These are phyloP conservation scores for Drosophila recens DNA, from an alignment of 2,888 invertebrate species.

Conservation along the genomic window DNA sequence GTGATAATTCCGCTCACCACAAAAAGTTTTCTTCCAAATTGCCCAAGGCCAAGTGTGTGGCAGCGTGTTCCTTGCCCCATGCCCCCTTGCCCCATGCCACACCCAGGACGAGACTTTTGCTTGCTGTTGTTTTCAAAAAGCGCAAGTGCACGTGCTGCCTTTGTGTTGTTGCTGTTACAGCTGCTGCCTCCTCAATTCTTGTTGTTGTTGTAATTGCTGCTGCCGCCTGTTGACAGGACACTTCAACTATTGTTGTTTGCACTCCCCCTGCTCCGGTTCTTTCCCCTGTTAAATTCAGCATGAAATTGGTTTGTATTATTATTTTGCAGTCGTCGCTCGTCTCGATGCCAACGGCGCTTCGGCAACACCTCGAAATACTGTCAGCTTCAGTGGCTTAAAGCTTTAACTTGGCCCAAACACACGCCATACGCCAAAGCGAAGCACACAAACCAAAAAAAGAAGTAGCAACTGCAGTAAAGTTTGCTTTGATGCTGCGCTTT, in stretches of 20 bases:
- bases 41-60: conserved; percentile 77
- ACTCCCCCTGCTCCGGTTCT: conserved; percentile 5
- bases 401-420: conserved; percentile 20
- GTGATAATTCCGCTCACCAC: conserved; percentile 67
- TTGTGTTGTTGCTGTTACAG: conserved; percentile 55
- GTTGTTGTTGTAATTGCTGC: conserved; percentile 62
- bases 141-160: conserved; percentile 81
- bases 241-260: conserved; percentile 83
- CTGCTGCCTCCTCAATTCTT: conserved; percentile 29
- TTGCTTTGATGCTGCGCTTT: conserved; percentile 77
- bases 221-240: conserved; percentile 82
- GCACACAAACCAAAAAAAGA: not conserved
- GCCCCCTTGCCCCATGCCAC: not conserved
- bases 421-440: not conserved
- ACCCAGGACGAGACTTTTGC: not conserved
- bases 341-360: conserved; percentile 58
- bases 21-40: conserved; percentile 73
- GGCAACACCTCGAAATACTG: conserved; percentile 66
- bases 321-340: conserved; percentile 67
- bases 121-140: conserved; percentile 53
- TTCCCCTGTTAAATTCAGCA: conserved; percentile 82
- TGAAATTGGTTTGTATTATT: conserved; percentile 84
- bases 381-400: conserved; percentile 47
- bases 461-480: conserved; percentile 24
- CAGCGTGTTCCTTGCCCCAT: conserved; percentile 23